Percentiles rank a stretch among this genome's conserved stretches.
These are phyloP conservation scores for Pogonocichla stellata DNA, from an alignment of 2,113 vertebrate species.

Conservation along the genomic window DNA sequence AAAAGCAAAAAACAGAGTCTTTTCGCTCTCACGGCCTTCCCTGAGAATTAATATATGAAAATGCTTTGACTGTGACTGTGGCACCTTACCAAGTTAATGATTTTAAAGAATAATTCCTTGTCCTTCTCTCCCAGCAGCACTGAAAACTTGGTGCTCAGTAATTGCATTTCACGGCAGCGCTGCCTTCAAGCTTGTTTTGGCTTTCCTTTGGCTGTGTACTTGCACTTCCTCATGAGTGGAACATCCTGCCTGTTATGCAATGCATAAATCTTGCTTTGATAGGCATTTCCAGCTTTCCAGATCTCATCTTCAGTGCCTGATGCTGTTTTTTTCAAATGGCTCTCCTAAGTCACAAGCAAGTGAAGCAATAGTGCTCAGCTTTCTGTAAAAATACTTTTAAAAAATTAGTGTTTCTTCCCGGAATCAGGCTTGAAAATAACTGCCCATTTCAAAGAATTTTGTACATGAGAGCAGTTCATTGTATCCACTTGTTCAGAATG, in stretches of 20 bases:
- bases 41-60: not conserved
- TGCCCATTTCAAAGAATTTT: conserved; percentile 44
- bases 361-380: conserved; percentile 16
- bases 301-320: conserved; percentile 2
- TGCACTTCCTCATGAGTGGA: conserved; percentile 54
- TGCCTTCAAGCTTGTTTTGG: conserved; percentile 50
- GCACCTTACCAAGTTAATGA: not conserved
- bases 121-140: not conserved
- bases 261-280: conserved; percentile 63
- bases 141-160: not conserved
- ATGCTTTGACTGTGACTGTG: not conserved
- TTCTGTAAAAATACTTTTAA: conserved; percentile 29
- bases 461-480: conserved; percentile 23
- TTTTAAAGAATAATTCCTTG: not conserved
- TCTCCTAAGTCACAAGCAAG: not conserved
- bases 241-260: conserved; percentile 64
- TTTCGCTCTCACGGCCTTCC: not conserved
- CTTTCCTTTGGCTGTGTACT: conserved; percentile 55
- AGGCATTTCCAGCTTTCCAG: conserved; percentile 64
- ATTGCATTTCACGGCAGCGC: conserved; percentile 20
- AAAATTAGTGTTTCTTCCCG: conserved; percentile 10
- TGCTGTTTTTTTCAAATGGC: not conserved
- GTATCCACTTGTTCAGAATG: conserved; percentile 53
- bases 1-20: not conserved
- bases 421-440: conserved; percentile 16